These are phyloP conservation scores for Plutomurus gul DNA, from an alignment of 1,140 invertebrate species.

Conservation along the genomic window DNA sequence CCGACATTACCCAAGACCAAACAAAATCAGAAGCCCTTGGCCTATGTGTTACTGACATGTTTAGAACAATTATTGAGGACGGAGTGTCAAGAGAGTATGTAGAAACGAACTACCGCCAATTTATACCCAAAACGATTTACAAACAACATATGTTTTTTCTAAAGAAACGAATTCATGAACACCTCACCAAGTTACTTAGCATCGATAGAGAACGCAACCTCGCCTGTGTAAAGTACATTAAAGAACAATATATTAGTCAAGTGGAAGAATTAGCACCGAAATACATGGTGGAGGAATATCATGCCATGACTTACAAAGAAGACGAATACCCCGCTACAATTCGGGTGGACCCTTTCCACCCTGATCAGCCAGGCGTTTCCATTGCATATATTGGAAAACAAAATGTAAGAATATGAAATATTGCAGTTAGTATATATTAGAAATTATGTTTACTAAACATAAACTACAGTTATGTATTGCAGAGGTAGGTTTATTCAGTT, in stretches of 20 bases:
- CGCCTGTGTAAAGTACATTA: conserved; percentile 66
- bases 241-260: conserved; percentile 76
- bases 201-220: conserved; percentile 69
- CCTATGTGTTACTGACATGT: conserved; percentile 82
- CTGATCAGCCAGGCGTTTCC: conserved; percentile 68
- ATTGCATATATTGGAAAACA: conserved; percentile 65
- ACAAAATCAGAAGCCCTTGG: conserved; percentile 76
- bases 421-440: too few species aligned
- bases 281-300: conserved; percentile 78
- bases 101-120: conserved; percentile 76
- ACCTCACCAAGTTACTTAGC: conserved; percentile 25
- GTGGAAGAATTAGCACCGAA: conserved; percentile 75
- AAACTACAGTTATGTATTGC: background rate
- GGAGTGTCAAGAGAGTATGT: conserved; percentile 67
- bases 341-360: conserved; percentile 72
- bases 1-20: conserved; percentile 74
- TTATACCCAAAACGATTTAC: conserved; percentile 76
- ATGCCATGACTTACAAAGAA: conserved; percentile 67
- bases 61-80: conserved; percentile 73
- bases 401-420: conserved; percentile 61
- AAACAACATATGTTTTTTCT: conserved; percentile 74
- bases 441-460: too few species aligned
- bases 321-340: conserved; percentile 66
- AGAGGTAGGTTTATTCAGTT: background rate
- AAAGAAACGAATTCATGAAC: conserved; percentile 57